These are phyloP conservation scores for Dolomedes plantarius DNA, from an alignment of 2,888 invertebrate genomes.

Conservation along the genomic window DNA sequence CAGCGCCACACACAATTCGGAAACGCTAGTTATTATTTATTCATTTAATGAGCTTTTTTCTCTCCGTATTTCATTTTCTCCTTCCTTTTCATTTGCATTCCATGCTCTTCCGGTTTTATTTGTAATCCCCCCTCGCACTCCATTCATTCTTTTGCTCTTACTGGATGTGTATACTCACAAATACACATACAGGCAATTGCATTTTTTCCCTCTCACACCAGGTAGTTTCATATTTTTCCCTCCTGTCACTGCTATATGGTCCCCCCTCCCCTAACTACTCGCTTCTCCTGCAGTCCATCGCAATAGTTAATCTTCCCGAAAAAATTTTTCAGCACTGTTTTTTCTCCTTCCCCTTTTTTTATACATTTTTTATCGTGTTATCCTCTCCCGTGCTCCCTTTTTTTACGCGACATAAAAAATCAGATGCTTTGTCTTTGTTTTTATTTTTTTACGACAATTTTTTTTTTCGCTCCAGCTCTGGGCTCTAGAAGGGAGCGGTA, in stretches of 20 bases:
- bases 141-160: slow-evolving; percentile 4
- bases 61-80: slow-evolving; percentile 61
- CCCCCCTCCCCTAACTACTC: slow-evolving; percentile 12
- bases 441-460: slow-evolving; percentile 26
- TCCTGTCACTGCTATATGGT: neutral
- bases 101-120: slow-evolving; percentile 61
- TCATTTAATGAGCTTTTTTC: slow-evolving; percentile 68
- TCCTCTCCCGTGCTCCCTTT: slow-evolving; percentile 32
- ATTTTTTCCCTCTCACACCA: neutral
- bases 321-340: slow-evolving; percentile 54
- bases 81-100: slow-evolving; percentile 68
- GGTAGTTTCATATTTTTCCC: neutral
- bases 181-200: neutral
- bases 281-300: slow-evolving; percentile 40
- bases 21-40: slow-evolving; percentile 70
- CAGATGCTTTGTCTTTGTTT: slow-evolving; percentile 55
- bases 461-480: neutral
- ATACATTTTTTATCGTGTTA: slow-evolving; percentile 15
- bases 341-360: neutral
- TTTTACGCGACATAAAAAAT: slow-evolving; percentile 53
- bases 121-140: slow-evolving; percentile 17
- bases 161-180: neutral
- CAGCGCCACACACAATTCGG: slow-evolving; percentile 54
- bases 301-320: slow-evolving; percentile 66
- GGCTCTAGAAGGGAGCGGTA: neutral